Base-by-base conservation (phyloP, 53 echinoderm and acorn worm species). In the Actinopyga echinites region DNA sequence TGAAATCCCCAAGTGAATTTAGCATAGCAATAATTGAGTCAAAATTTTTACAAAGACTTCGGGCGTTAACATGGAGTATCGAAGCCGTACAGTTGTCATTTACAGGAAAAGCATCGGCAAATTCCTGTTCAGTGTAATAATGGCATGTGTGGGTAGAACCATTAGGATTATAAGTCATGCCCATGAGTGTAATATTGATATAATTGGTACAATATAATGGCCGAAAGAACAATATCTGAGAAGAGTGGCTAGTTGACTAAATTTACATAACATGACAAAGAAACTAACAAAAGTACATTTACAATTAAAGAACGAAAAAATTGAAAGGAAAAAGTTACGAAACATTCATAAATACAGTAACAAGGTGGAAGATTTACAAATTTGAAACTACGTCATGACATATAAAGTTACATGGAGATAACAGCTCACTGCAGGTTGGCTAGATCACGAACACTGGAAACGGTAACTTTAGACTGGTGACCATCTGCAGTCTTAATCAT, bases 401-500 rank as follows among this genome's bases (percentile, higher is more conserved):
- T 4, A 62, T 21, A 30, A 62, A 22, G 21, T 21, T 11, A 22
- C 30, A 62, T 62, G 29, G 62, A 21, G 29, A 62, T 62, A 62
- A n/a, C n/a, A n/a, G n/a, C n/a, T n/a, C n/a, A n/a, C n/a, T n/a
- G n/a, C n/a, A n/a, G n/a, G n/a, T n/a, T n/a, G 2, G 63, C 63
- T 62, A 62, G 30, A 22, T 62, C 63, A 62, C 5, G 26, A 62
- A 30, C 23, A 62, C 63, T 62, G 63, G 63, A 62, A 15, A 62
- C 63, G 0, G 26, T 62, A 22, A 62, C 63, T 62, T 62, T 62
- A 62, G 63, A 62, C 19, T 22, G 63, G 63, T 62, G 63, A 62
- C 63, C 63, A 62, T 62, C 63, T 62, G 63, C 63, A 62, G 63
- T 26, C 26, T 62, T 28, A 21, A 62, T 62, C 63, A 62, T 62